Evolutionary conservation across 2,797 vertebrate genomes (phyloP).

Genomic region (Paratrypauchen microcephalus): DNA sequence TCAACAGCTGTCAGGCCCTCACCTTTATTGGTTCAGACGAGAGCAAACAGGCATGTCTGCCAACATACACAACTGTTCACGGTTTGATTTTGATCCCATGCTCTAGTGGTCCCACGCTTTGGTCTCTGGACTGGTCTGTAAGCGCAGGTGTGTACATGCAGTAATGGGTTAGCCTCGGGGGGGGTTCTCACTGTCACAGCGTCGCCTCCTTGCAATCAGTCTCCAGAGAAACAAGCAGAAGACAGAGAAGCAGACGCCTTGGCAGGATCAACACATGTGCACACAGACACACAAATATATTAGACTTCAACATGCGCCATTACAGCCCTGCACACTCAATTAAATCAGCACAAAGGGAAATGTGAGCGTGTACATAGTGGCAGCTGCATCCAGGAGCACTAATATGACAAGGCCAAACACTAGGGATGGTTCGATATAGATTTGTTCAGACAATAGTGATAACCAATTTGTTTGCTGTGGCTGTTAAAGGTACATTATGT

Average conservation of each 20-base stretch:
- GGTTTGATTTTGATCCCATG: slow-evolving; percentile 11
- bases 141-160: slow-evolving; percentile 28
- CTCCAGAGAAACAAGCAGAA: slow-evolving; percentile 74
- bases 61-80: slow-evolving; percentile 22
- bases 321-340: slow-evolving; percentile 66
- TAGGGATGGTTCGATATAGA: neutral
- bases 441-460: neutral
- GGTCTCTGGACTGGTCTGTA: slow-evolving; percentile 23
- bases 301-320: slow-evolving; percentile 63
- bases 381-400: slow-evolving; percentile 40
- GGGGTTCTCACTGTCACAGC: slow-evolving; percentile 60
- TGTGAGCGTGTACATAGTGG: slow-evolving; percentile 33
- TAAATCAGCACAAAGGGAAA: slow-evolving; percentile 60
- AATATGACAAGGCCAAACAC: slow-evolving; percentile 25
- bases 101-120: slow-evolving; percentile 9
- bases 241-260: slow-evolving; percentile 63
- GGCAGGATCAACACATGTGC: slow-evolving; percentile 52
- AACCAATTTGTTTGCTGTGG: neutral
- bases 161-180: slow-evolving; percentile 52
- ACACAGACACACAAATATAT: slow-evolving; percentile 23
- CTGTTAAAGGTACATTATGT: neutral
- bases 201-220: slow-evolving; percentile 67
- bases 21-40: slow-evolving; percentile 41
- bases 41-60: slow-evolving; percentile 26
- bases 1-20: slow-evolving; percentile 28